These are phyloP conservation scores for Lasioglossum leucozonium DNA, from an alignment of 2,888 invertebrate genomes.

Conservation along the genomic window DNA sequence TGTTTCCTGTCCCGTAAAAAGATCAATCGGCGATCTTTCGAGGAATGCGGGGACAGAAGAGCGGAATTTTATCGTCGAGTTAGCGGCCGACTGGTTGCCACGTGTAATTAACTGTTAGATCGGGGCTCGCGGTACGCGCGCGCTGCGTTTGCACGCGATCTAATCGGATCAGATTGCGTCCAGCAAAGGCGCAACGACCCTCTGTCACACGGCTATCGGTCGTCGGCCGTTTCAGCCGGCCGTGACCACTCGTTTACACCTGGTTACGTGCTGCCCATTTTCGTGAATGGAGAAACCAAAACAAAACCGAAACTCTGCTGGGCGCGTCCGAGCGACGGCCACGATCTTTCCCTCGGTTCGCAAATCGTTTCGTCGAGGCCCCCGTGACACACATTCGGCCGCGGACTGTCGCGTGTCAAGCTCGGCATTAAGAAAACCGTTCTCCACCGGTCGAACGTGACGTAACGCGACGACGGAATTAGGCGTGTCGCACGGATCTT, in stretches of 20 bases:
- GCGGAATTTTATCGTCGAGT: conserved; percentile 54
- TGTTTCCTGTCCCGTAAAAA: too few relatives aligned
- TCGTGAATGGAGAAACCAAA: not conserved
- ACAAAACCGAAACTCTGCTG: not conserved
- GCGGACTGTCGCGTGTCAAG: not conserved
- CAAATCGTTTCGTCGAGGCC: not conserved
- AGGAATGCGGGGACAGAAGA: conserved; percentile 17
- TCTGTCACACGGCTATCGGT: conserved; percentile 29
- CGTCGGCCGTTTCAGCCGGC: conserved; percentile 14
- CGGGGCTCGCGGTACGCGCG: conserved; percentile 30
- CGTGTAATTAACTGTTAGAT: conserved; percentile 58
- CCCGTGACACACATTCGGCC: not conserved
- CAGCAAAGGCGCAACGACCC: conserved; percentile 52
- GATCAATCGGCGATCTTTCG: not conserved
- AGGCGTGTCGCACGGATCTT: not conserved
- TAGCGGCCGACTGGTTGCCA: conserved; percentile 35
- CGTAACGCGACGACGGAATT: not conserved
- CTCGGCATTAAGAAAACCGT: not conserved
- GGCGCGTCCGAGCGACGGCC: not conserved
- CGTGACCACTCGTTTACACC: conserved; percentile 36
- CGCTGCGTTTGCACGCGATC: conserved; percentile 61
- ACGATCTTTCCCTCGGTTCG: not conserved
- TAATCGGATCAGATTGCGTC: conserved; percentile 64
- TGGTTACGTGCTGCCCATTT: not conserved
- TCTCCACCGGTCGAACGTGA: not conserved